A percentile compares a stretch with the other conserved stretches of the same genome.
These are phyloP conservation scores for Geococcyx californianus DNA, from an alignment of 2,113 vertebrate species.

Conservation along the genomic window DNA sequence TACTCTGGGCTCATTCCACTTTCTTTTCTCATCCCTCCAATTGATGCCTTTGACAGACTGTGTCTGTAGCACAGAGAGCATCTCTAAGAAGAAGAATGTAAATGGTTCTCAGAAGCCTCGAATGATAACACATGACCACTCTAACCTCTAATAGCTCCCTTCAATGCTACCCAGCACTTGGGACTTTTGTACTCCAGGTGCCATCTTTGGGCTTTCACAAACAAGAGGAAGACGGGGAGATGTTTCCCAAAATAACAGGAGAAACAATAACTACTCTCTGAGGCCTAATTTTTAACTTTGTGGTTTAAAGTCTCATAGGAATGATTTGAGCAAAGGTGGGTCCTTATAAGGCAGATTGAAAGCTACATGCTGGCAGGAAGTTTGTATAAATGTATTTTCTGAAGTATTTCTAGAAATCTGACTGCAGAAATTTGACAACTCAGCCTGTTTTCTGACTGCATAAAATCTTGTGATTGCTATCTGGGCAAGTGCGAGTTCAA, in stretches of 20 bases:
- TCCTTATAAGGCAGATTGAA: not conserved
- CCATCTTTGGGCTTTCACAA: fast-evolving
- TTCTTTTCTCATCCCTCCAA: fast-evolving
- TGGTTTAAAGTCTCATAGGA: fast-evolving
- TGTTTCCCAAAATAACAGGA: not conserved
- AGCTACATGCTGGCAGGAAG: not conserved
- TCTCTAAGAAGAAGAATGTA: fast-evolving
- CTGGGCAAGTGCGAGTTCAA: fast-evolving
- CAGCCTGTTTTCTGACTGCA: not conserved
- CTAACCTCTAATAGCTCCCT: too few relatives aligned
- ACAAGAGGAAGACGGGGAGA: fast-evolving
- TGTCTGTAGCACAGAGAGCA: fast-evolving
- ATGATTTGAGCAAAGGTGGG: fast-evolving
- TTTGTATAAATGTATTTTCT: not conserved
- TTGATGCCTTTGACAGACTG: not conserved
- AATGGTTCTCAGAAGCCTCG: not conserved
- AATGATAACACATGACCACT: fast-evolving
- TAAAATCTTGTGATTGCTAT: not conserved
- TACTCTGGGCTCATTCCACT: fast-evolving
- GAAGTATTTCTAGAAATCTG: not conserved
- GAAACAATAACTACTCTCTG: fast-evolving
- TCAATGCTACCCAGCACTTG: fast-evolving
- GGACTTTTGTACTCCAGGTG: too few relatives aligned
- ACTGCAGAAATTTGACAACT: not conserved
- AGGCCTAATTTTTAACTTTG: not conserved